Percentiles rank a stretch among this genome's conserved stretches.
phyloP scores from a whole-genome alignment of 53 echinoderm and acorn worm species.

The Paracentrotus lividus region DNA sequence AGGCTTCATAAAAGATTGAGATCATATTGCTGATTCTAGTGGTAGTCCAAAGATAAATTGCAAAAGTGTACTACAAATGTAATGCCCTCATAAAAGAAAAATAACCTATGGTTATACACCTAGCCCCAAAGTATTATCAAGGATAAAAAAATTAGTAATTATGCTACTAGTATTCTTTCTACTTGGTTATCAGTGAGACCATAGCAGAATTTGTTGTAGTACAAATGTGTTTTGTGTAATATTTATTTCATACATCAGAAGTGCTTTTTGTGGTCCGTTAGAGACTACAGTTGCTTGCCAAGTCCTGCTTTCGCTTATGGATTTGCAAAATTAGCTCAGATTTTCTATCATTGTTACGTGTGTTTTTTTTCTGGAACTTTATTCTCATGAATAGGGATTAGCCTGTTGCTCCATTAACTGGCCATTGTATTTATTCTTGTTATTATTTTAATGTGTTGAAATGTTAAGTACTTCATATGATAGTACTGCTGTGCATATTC shows the following conservation, averaged over 20 bases:
- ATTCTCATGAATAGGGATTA: background rate
- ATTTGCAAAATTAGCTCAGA: background rate
- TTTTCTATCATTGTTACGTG: background rate
- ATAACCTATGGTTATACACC: background rate
- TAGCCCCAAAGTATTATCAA: background rate
- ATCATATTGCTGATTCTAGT: background rate
- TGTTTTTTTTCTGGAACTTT: background rate
- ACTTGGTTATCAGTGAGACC: background rate
- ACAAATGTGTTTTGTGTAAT: conserved; percentile 14
- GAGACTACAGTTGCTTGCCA: background rate
- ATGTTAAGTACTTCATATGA: background rate
- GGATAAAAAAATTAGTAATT: background rate
- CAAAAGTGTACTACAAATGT: background rate
- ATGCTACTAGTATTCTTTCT: background rate
- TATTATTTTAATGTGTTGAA: background rate
- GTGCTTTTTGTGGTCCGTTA: background rate
- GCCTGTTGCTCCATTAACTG: background rate
- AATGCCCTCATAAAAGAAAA: background rate
- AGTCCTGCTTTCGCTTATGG: background rate
- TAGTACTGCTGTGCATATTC: conserved; percentile 1
- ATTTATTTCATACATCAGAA: conserved; percentile 10
- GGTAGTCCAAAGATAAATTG: background rate
- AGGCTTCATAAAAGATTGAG: background rate
- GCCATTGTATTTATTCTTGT: background rate
- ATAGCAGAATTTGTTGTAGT: background rate